Evolutionary conservation across 1,140 invertebrate species (phyloP).

Genomic region (Drosophila pseudoananassae): DNA sequence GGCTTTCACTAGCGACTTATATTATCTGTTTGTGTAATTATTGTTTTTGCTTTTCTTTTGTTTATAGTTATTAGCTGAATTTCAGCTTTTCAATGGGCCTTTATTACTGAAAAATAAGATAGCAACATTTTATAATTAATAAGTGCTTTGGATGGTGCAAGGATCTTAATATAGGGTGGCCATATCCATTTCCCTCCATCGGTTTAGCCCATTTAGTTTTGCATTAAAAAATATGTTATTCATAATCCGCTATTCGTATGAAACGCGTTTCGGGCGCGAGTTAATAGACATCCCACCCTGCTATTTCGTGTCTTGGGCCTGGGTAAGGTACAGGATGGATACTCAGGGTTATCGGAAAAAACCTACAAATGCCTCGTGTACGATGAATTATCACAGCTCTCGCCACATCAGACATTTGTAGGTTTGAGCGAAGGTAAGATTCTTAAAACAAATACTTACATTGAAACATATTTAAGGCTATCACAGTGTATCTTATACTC

Average conservation of each 20-base stretch:
- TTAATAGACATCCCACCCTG: constrained; percentile 20
- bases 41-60: constrained; percentile 74
- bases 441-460: constrained; percentile 59
- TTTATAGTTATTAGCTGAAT: constrained; percentile 81
- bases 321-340: constrained; percentile 21
- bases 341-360: not conserved
- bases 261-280: constrained; percentile 27
- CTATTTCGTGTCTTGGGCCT: constrained; percentile 19
- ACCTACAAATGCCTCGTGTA: not conserved
- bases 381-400: not conserved
- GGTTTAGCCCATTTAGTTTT: not conserved
- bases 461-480: constrained; percentile 89
- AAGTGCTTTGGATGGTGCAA: not conserved
- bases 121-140: constrained; percentile 10
- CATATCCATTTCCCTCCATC: too few relatives aligned
- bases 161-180: too few relatives aligned
- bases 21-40: constrained; percentile 75
- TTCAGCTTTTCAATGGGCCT: constrained; percentile 84
- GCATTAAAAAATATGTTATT: not conserved
- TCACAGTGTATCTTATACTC: constrained; percentile 98
- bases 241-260: not conserved
- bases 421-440: not conserved
- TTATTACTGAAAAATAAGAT: constrained; percentile 77
- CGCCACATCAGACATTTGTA: not conserved
- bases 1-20: constrained; percentile 50